Evolutionary conservation across 2,113 vertebrate species (phyloP), one percentile per base, ranked within the genome.

Genomic region (Melanotaenia duboulayi): DNA sequence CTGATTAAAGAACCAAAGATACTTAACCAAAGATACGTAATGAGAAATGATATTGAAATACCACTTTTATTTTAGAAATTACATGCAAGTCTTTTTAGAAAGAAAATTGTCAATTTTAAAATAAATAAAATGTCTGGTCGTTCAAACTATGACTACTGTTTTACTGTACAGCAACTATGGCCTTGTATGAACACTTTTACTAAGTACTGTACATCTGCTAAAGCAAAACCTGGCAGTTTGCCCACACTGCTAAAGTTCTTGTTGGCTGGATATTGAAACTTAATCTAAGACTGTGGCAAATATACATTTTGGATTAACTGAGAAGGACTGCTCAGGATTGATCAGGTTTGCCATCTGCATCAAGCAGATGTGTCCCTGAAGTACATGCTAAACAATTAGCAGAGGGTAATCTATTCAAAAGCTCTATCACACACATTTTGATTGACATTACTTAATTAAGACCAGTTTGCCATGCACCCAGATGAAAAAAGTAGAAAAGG

Each of bases 401-500:
- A 84, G 86, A 72, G 84, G 70, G 42, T 76, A 71, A 85, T 83
- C 80, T 70, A 69, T 49, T 63, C 84, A 37, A 65, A 56, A 44
- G 40, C 48, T 77, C 65, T 14, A 59, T 76, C 14, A 32, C 39
- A 69, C 65, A 57, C 50, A 49, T 42, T 79, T 74, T 73, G 70
- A 87, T 52, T 8, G 88, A 51, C 82, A 23, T 9, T 11, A 14
- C 40, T 73, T 83, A 83, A 88, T 88, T 83, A 85, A 61, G 62
- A 49, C 20, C 68, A 66, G 25, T 68, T 59, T 35, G 63, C 55
- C 69, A 37, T 71, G 71, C 23, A 67, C 49, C 46, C 24, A 2
- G 60, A 35, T 37, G 25, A 4, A 46, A 39, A 14, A 11, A 20
- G 40, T 44, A 13, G 9, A 78, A 46, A 64, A 35, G 69, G 12